phyloP scores from a whole-genome alignment of 1,140 invertebrate species.

The Bombyx mori region ASM3026992v2 NC_085125.1:9672001-9672500 shows the following conservation, averaged over 20 bases:
- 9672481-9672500: conserved; percentile 52
- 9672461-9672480: conserved; percentile 69
- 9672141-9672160: conserved; percentile 69
- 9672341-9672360: conserved; percentile 61
- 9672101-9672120: conserved; percentile 69
- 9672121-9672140: conserved; percentile 42
- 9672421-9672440: conserved; percentile 61
- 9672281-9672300: conserved; percentile 55
- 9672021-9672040: conserved; percentile 69
- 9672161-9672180: conserved; percentile 65
- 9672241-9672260: not conserved
- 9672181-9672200: conserved; percentile 48
- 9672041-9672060: conserved; percentile 38
- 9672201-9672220: conserved; percentile 35
- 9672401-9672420: conserved; percentile 60
- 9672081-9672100: conserved; percentile 43
- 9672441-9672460: conserved; percentile 58
- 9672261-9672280: conserved; percentile 30
- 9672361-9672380: conserved; percentile 58
- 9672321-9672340: conserved; percentile 66
- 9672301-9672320: conserved; percentile 61
- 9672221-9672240: conserved; percentile 8
- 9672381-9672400: conserved; percentile 64
- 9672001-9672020: conserved; percentile 70
- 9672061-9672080: conserved; percentile 29